These are phyloP conservation scores for Cherax quadricarinatus DNA, from an alignment of 1,140 invertebrate genomes.

Conservation along the genomic window DNA sequence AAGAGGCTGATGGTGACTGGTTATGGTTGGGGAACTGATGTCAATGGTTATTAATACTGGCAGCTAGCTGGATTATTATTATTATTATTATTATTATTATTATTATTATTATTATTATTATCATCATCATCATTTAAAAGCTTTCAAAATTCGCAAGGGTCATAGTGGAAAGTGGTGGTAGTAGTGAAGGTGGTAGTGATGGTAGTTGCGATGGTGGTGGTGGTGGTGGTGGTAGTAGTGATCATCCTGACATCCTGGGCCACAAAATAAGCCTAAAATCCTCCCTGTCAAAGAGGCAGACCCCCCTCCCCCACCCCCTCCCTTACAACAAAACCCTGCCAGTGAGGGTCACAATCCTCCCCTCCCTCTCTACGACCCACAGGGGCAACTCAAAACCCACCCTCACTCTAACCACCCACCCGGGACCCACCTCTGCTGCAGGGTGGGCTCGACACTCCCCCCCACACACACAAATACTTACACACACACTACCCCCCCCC, in stretches of 20 bases:
- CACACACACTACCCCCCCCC: too few species aligned
- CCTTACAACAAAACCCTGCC: slow-evolving; percentile 36
- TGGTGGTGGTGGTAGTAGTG: too few species aligned
- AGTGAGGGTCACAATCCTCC: background rate
- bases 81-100: too few species aligned
- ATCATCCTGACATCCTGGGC: background rate
- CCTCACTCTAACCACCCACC: background rate
- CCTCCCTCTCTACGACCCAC: background rate
- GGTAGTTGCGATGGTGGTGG: background rate
- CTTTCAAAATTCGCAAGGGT: too few species aligned
- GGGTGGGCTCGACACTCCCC: background rate
- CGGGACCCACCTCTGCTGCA: slow-evolving; percentile 8
- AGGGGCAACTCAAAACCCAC: background rate
- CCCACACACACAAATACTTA: too few species aligned
- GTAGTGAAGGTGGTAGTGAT: background rate
- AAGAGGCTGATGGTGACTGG: too few species aligned
- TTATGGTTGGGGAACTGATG: too few species aligned
- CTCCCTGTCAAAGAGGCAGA: background rate
- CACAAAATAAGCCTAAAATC: background rate
- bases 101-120: too few species aligned
- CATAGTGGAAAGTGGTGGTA: background rate
- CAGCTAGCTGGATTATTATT: too few species aligned
- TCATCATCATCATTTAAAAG: too few species aligned
- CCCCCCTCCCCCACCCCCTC: background rate
- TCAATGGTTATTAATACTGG: too few species aligned